Base-by-base conservation (phyloP, 1,140 invertebrate species). In the Homarus americanus region DNA sequence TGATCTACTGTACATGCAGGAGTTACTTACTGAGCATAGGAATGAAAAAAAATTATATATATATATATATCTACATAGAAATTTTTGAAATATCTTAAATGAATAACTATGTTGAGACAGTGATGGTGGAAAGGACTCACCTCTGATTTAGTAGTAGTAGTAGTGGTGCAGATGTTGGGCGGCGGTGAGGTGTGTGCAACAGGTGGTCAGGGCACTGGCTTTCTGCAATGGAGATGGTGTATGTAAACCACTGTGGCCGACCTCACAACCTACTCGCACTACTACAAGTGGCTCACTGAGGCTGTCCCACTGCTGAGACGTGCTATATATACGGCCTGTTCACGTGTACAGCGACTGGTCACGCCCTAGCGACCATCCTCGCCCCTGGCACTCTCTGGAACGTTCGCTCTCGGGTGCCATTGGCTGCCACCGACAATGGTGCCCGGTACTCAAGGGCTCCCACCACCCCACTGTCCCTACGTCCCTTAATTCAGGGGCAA, bases 241-340 rank as follows among this genome's bases (percentile, higher is more conserved):
- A 28, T 32, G 63, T 9, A 17, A 17, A 32, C 28, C 63, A 69
- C 63, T 28, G 24, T 69, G 63, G n/a, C 9, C n/a, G n/a, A 4
- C 63, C 24, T 69, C 28, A 28, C 63, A 69, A 69, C 63, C 5
- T 32, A 5, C 63, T 69, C 63, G 63, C 63, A 69, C 63, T 10
- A 69, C 63, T 32, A 69, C 63, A 69, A 69, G 63, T 28, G 63
- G n/a, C 63, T 69, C 28, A 69, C 63, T 69, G 63, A 69, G 63
- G n/a, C 32, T 32, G n/a, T 32, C n/a, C 5, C 28, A 9, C n/a
- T 32, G 63, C 63, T 24, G n/a, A 28, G n/a, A 69, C 63, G 17
- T 69, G 12, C 28, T 32, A 32, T 69, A 69, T 69, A 69, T 69
- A 69, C n/a, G 12, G 63, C n/a, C n/a, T 69, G 63, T 69, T 28